phyloP scores from a whole-genome alignment of 2,113 vertebrate species.

The Apaloderma vittatum region DNA sequence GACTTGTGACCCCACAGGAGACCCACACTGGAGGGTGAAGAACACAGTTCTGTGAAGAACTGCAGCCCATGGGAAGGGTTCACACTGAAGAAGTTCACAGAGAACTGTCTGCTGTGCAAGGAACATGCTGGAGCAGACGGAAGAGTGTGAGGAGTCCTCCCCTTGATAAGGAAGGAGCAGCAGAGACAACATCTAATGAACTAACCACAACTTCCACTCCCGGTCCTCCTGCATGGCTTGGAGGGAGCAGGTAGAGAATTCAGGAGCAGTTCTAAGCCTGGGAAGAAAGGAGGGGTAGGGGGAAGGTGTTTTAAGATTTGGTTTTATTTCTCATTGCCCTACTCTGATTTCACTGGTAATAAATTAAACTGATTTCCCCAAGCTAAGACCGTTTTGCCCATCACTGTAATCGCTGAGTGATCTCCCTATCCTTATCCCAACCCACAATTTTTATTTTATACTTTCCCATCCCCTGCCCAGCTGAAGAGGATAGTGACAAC shows the following conservation, averaged over 20 bases:
- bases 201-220: neutral
- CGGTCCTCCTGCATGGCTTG: accelerated
- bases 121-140: neutral
- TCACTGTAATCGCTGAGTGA: accelerated
- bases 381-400: accelerated
- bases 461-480: neutral
- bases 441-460: accelerated
- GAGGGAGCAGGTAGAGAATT: neutral
- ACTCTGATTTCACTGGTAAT: neutral
- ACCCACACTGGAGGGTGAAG: neutral
- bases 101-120: neutral
- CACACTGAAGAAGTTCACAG: neutral
- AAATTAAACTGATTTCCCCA: neutral
- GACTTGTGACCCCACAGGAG: neutral
- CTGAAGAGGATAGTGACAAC: neutral
- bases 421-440: neutral
- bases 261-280: accelerated
- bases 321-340: neutral
- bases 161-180: neutral
- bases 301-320: neutral
- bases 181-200: neutral
- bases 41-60: neutral
- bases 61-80: neutral
- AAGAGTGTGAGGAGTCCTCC: neutral
- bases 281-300: neutral